Conservation (phyloP, 1,140 invertebrate species). For the Cepaea nemoralis region DNA sequence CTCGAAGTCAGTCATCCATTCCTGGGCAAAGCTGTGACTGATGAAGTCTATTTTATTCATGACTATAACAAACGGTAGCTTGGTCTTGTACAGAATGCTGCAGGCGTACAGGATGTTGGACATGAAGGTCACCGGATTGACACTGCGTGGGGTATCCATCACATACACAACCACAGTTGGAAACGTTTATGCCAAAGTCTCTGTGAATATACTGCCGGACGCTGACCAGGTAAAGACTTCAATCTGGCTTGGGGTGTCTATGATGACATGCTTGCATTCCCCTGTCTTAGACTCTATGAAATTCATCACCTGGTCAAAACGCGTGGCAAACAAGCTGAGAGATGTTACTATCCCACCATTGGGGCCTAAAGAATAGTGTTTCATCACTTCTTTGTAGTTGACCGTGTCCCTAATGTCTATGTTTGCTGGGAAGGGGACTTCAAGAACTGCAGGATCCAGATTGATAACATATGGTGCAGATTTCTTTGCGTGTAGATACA, state of each 20-base stretch:
- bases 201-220: conserved; percentile 96
- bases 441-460: conserved; percentile 95
- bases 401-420: conserved; percentile 99
- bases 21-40: conserved; percentile 87
- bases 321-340: conserved; percentile 96
- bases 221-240: conserved; percentile 99
- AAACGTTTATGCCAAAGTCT: conserved; percentile 83
- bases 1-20: conserved; percentile 98
- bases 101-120: conserved; percentile 99
- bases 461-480: conserved; percentile 91
- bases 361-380: conserved; percentile 93
- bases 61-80: conserved; percentile 93
- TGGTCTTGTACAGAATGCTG: conserved; percentile 98
- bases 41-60: conserved; percentile 98
- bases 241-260: conserved; percentile 99
- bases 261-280: conserved; percentile 80
- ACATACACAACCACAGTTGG: conserved; percentile 96
- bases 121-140: conserved; percentile 97
- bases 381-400: conserved; percentile 99
- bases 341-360: conserved; percentile 98
- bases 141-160: conserved; percentile 91
- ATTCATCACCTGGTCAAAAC: conserved; percentile 87
- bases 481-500: conserved; percentile 77
- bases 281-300: conserved; percentile 82
- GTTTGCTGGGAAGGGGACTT: conserved; percentile 93